These are phyloP conservation scores for Progne subis DNA, from an alignment of 2,113 vertebrate species.

Conservation along the genomic window DNA sequence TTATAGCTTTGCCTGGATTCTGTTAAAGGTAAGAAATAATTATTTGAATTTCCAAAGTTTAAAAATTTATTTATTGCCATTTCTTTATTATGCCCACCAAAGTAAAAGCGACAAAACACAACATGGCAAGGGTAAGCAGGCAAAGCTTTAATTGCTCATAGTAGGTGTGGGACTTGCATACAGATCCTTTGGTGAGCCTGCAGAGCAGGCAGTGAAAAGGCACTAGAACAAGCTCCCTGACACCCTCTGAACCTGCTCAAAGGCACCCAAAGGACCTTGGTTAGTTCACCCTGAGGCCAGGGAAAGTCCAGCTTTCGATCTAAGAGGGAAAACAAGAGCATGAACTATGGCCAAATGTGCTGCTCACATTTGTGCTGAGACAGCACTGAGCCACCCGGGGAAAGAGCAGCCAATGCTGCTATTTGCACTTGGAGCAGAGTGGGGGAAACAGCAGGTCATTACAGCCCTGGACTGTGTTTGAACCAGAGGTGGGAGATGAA, in stretches of 20 bases:
- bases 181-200: background rate
- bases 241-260: background rate
- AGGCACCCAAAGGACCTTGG: background rate
- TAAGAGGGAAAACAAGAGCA: background rate
- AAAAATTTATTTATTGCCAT: background rate
- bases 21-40: background rate
- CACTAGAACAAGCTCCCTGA: background rate
- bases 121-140: background rate
- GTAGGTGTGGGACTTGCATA: background rate
- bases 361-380: background rate
- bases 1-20: background rate
- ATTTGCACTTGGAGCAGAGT: conserved; percentile 23
- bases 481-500: conserved; percentile 35
- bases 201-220: background rate
- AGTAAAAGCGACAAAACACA: background rate
- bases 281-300: background rate
- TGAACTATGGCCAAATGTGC: background rate
- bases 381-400: background rate
- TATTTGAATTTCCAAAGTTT: background rate
- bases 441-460: background rate
- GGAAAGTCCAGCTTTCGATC: background rate
- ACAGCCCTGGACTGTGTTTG: background rate
- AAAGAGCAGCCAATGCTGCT: background rate
- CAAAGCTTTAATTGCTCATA: background rate
- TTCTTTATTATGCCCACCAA: background rate